phyloP scores from a whole-genome alignment of 2,797 vertebrate genomes.

The Lutra lutra region DNA sequence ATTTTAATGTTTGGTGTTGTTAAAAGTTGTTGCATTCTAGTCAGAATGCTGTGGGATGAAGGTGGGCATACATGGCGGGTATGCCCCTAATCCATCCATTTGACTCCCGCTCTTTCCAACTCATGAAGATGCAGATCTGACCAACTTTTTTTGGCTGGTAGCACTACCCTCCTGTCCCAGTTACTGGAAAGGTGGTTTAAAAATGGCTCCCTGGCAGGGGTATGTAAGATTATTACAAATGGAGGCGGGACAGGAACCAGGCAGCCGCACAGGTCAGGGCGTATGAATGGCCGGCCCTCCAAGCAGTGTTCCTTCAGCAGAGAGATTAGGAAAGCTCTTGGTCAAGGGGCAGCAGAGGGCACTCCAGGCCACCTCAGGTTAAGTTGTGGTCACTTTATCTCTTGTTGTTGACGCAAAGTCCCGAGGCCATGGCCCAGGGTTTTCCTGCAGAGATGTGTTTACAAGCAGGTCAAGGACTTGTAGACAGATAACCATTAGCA shows the following conservation, averaged over 20 bases:
- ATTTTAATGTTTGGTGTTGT: background rate
- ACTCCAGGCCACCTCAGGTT: slow-evolving; percentile 96
- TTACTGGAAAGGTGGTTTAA: background rate
- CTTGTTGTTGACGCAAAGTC: slow-evolving; percentile 95
- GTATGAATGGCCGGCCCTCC: background rate
- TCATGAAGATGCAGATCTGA: background rate
- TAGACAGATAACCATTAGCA: slow-evolving; percentile 97
- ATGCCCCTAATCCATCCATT: background rate
- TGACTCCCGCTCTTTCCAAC: background rate
- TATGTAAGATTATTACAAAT: slow-evolving; percentile 21
- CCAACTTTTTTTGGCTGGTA: background rate
- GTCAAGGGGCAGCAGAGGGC: slow-evolving; percentile 96
- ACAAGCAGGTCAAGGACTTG: slow-evolving; percentile 98
- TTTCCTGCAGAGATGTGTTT: slow-evolving; percentile 97
- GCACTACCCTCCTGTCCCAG: background rate
- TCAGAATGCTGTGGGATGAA: background rate
- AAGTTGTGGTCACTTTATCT: slow-evolving; percentile 96
- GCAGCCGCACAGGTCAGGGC: slow-evolving; percentile 71
- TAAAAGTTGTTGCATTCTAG: background rate
- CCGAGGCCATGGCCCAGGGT: slow-evolving; percentile 90
- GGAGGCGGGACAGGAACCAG: background rate
- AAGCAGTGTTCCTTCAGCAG: slow-evolving; percentile 78
- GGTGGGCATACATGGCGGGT: fast-evolving
- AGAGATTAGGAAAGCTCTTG: slow-evolving; percentile 92
- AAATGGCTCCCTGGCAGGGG: background rate